Base-by-base conservation (phyloP, 2,113 vertebrate species). In the Gavia stellata region DNA sequence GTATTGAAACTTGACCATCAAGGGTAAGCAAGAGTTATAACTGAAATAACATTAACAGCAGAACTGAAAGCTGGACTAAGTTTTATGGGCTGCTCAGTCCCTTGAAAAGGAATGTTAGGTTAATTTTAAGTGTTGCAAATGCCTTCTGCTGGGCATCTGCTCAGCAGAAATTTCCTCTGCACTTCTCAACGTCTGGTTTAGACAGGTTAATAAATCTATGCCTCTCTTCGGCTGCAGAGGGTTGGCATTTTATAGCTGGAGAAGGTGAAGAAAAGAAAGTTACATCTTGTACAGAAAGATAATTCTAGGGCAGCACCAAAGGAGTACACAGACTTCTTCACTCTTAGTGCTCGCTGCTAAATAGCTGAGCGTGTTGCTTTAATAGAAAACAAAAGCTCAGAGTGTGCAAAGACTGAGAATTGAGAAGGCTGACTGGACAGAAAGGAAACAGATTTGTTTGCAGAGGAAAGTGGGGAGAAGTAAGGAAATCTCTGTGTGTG, bases 151-250 rank as follows among this genome's bases (percentile, higher is more conserved):
- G 78, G 89, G 84, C 92, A 90, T 92, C 94, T 95, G 95, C 91
- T 93, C 18, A 0, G 71, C 87, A 97, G 95, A 95, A 95, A 93
- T 96, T 92, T 95, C 70, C 59, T 93, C 84, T 86, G 63, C 21
- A 7, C 42, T 59, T 93, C 85, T 93, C 58, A 24, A 91, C 91
- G 55, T 59, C 95, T 93, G 94, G 62, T 74, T 94, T 63, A 71
- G 92, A 86, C 85, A 95, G 84, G 63, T 75, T 91, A 91, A 94
- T 95, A 97, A 96, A 97, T 94, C 94, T 92, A 38, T 91, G 79
- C 62, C 45, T 88, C 56, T 62, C 79, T 92, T 40, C 28, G 3
- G 59, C 75, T 94, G 82, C 71, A 81, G 67, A 93, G 7, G 1
- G 67, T 94, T 95, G 88, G 75, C 90, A 77, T 93, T 92, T 95